Evolutionary conservation across 2,797 vertebrate species (phyloP).

Genomic region (Cuculus canorus): DNA sequence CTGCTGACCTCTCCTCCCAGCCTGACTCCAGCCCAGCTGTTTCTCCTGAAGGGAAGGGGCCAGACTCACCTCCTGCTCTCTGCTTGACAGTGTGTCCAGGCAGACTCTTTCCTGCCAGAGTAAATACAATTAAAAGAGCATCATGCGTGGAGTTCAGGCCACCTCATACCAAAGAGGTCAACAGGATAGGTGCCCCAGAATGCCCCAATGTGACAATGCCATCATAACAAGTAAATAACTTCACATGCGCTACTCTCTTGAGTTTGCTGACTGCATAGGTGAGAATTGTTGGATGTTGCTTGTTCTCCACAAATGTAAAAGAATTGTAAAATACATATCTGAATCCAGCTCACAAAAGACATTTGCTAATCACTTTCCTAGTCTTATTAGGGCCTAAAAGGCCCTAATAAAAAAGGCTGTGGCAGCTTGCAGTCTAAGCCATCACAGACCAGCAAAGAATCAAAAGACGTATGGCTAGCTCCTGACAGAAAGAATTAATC

Average conservation of each 20-base stretch:
- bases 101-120: constrained; percentile 32
- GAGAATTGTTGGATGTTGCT: background rate
- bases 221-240: constrained; percentile 11
- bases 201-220: background rate
- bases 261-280: background rate
- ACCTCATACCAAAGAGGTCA: background rate
- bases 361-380: background rate
- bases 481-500: background rate
- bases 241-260: background rate
- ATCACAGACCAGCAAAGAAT: background rate
- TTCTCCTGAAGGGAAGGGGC: constrained; percentile 28
- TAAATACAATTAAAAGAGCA: background rate
- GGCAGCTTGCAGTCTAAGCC: background rate
- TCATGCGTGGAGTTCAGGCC: background rate
- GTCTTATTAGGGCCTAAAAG: too few species aligned
- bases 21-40: constrained; percentile 35
- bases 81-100: background rate
- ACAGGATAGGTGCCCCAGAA: background rate
- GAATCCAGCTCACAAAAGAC: background rate
- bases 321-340: background rate
- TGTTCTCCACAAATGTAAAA: background rate
- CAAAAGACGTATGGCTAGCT: background rate
- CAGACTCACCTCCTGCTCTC: constrained; percentile 26
- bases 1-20: constrained; percentile 35
- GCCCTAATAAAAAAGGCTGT: background rate